Percentiles rank a stretch among this genome's conserved stretches.
Conservation (phyloP, 2,888 invertebrate genomes). For the Amphipoea lucens region DNA sequence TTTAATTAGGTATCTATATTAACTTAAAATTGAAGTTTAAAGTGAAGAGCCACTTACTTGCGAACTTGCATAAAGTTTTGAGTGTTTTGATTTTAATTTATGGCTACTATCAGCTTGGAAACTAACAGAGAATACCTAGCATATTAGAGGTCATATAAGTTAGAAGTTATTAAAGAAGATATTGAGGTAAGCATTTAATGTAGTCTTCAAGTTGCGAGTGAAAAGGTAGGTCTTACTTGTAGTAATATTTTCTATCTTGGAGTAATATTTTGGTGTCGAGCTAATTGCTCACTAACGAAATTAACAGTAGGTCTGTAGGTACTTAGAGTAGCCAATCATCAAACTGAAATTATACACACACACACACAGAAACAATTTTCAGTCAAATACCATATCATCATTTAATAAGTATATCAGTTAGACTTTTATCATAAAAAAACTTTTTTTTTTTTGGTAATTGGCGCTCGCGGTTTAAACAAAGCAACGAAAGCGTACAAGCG, state of each 20-base stretch:
- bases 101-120: slow-evolving; percentile 34
- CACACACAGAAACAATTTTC: background rate
- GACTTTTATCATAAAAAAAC: background rate
- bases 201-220: background rate
- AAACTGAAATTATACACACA: background rate
- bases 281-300: background rate
- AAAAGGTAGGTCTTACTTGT: background rate
- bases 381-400: background rate
- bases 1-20: slow-evolving; percentile 36
- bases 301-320: background rate
- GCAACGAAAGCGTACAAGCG: background rate
- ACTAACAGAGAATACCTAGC: slow-evolving; percentile 26
- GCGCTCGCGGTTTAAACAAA: slow-evolving; percentile 16
- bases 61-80: slow-evolving; percentile 43
- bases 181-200: slow-evolving; percentile 11
- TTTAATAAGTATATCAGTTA: background rate
- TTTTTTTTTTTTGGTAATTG: background rate
- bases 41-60: slow-evolving; percentile 29
- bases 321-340: background rate
- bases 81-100: slow-evolving; percentile 60
- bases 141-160: slow-evolving; percentile 24
- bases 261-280: background rate
- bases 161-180: slow-evolving; percentile 34
- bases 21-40: slow-evolving; percentile 43
- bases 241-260: background rate